Conservation (phyloP, 1,140 invertebrate genomes). For the Drosophila pachea region DNA sequence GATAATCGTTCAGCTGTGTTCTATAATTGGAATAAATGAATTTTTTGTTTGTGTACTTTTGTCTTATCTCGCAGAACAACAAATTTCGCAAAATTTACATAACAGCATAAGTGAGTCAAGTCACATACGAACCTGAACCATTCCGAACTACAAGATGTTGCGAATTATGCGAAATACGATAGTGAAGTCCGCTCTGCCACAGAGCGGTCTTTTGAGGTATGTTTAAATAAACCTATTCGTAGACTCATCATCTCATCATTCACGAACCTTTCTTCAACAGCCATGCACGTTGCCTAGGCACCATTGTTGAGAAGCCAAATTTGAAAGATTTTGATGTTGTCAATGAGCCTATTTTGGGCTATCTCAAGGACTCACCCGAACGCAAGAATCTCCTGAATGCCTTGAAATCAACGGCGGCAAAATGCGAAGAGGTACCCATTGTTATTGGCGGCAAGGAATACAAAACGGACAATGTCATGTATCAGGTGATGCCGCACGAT, state of each 20-base stretch:
- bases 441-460: conserved; percentile 94
- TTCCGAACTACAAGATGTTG: conserved; percentile 54
- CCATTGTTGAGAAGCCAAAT: conserved; percentile 82
- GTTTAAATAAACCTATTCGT: neutral
- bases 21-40: conserved; percentile 62
- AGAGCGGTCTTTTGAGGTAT: conserved; percentile 45
- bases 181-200: conserved; percentile 30
- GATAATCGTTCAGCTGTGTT: conserved; percentile 26
- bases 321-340: conserved; percentile 85
- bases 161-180: conserved; percentile 41
- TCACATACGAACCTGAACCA: conserved; percentile 22
- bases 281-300: conserved; percentile 80
- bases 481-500: conserved; percentile 91
- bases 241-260: too few species aligned
- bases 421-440: conserved; percentile 92
- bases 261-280: conserved; percentile 1
- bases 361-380: conserved; percentile 91
- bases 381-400: conserved; percentile 86
- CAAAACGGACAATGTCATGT: conserved; percentile 85
- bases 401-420: conserved; percentile 83
- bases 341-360: conserved; percentile 91
- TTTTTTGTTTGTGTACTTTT: conserved; percentile 25
- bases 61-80: conserved; percentile 17
- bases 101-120: conserved; percentile 37
- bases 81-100: conserved; percentile 51